These are phyloP conservation scores for Sarotherodon lohbergeri DNA, from an alignment of 2,113 vertebrate genomes.

Conservation along the genomic window DNA sequence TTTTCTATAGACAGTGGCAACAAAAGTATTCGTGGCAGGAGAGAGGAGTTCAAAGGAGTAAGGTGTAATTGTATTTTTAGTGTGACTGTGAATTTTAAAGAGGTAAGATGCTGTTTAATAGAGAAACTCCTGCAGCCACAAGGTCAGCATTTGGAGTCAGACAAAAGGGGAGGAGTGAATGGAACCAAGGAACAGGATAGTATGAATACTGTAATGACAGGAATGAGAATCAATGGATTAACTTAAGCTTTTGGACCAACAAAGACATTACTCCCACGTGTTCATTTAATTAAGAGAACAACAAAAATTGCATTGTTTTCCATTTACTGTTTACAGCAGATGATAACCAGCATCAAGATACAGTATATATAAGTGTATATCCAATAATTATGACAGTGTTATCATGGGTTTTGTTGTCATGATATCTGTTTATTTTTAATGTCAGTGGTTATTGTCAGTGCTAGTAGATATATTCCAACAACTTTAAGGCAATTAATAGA, in stretches of 20 bases:
- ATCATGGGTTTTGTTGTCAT: not conserved
- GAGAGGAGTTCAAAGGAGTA: not conserved
- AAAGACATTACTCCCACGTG: not conserved
- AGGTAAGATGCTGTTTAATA: slow-evolving; percentile 23
- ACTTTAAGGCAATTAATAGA: not conserved
- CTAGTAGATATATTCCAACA: not conserved
- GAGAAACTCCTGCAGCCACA: slow-evolving; percentile 18
- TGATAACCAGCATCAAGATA: not conserved
- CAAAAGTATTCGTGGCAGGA: not conserved
- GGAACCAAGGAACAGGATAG: not conserved
- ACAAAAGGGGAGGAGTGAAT: not conserved
- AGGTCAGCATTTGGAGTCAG: slow-evolving; percentile 19
- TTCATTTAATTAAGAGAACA: not conserved
- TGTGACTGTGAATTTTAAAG: slow-evolving; percentile 35
- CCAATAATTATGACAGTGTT: not conserved
- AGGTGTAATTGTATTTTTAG: slow-evolving; percentile 14
- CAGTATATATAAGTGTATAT: not conserved
- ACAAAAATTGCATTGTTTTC: not conserved
- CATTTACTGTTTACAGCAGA: not conserved
- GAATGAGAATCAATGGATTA: not conserved
- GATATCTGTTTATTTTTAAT: not conserved
- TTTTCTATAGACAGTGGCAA: not conserved
- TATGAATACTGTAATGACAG: not conserved
- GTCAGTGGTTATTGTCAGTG: not conserved
- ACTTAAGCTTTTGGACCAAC: not conserved